Evolutionary conservation across 23 tunicate species (phyloP), one percentile per base, ranked within the genome.

Genomic region (Botrylloides violaceus): DNA sequence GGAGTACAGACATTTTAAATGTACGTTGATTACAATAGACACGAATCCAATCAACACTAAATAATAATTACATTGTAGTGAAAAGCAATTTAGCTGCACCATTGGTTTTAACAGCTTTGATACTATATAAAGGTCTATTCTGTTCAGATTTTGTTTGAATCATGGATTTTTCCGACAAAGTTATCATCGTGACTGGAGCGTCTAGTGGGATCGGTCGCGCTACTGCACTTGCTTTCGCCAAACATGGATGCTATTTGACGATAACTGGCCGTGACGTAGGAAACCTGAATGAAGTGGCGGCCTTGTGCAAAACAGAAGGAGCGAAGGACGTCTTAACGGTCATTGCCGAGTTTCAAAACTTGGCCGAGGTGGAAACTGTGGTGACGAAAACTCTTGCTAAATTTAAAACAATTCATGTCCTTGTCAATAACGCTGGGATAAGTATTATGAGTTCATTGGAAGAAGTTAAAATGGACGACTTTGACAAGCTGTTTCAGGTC

Each of bases 131-230:
- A n/a, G n/a, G n/a, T n/a, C n/a, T n/a, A n/a, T n/a, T n/a, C n/a
- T n/a, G n/a, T n/a, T n/a, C n/a, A n/a, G n/a, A n/a, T n/a, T n/a
- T n/a, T n/a, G n/a, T n/a, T n/a, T n/a, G n/a, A n/a, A n/a, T n/a
- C 53, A 43, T 43, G 53, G 15, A 34, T 63, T 63, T 63, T 9
- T 6, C 32, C 32, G 1, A 43, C 18, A 68, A 68, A 43, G 74
- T 68, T 36, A 56, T 68, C 26, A 9, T 68, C 15, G 58, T 68
- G 27, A 68, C 74, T 37, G 74, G 74, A 4, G 74, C 74, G 20
- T 37, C 58, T 9, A 68, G 74, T 22, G 74, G 58, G 6, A 32
- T 68, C 74, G 58, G 74, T 12, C 53, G 15, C 9, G 15, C 53
- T 43, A 15, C 53, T 43, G 53, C 53, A 7, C 15, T 43, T 9